Conservation (phyloP, 2,797 vertebrate species). For the Gouania willdenowi region DNA sequence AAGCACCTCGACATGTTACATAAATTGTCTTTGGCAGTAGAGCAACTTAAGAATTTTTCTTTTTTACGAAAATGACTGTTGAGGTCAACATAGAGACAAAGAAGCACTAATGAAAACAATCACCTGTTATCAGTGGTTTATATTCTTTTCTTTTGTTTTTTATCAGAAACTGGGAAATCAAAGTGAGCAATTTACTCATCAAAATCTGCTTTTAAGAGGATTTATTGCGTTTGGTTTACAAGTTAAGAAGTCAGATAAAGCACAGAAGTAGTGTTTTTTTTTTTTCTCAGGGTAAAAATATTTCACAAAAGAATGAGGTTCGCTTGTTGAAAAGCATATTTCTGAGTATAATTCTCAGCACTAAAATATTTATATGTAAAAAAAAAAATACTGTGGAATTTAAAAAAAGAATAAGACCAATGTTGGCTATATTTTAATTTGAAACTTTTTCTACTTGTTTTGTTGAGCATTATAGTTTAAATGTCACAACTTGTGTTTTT, state of each 20-base stretch:
- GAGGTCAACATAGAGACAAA: conserved; percentile 53
- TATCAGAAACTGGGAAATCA: conserved; percentile 21
- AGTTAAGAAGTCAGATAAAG: conserved; percentile 1
- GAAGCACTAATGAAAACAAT: conserved; percentile 53
- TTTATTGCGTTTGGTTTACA: conserved; percentile 18
- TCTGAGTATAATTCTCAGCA: too few species aligned
- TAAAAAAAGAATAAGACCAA: too few species aligned
- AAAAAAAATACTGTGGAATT: too few species aligned
- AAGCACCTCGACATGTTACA: conserved; percentile 29
- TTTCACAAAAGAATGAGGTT: too few species aligned
- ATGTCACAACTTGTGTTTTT: too few species aligned
- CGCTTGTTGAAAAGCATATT: too few species aligned
- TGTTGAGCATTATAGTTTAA: too few species aligned
- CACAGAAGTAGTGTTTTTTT: too few species aligned
- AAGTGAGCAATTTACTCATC: conserved; percentile 39
- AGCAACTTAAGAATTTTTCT: conserved; percentile 35
- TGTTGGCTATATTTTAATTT: too few species aligned
- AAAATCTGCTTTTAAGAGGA: conserved; percentile 9
- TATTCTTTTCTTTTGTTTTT: conserved; percentile 21
- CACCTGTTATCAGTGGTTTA: conserved; percentile 33
- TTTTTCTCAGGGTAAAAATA: too few species aligned
- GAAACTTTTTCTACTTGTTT: too few species aligned
- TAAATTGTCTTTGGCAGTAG: conserved; percentile 37
- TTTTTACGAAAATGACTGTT: conserved; percentile 39
- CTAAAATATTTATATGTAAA: too few species aligned